These are phyloP conservation scores for Bombus polaris DNA, from an alignment of 1,140 invertebrate genomes.

Conservation along the genomic window DNA sequence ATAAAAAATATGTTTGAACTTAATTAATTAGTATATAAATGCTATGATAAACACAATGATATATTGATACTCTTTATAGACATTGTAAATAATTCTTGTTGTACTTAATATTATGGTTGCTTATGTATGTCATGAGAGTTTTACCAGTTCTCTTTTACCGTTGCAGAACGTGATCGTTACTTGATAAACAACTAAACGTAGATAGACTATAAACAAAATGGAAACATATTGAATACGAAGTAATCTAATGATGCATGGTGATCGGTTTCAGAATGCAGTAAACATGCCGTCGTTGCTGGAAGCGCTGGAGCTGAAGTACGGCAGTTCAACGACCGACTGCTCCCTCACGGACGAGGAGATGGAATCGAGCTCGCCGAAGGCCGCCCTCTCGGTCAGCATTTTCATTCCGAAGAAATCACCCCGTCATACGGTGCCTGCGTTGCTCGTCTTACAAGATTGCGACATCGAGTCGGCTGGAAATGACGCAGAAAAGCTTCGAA, in stretches of 20 bases:
- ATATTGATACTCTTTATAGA: too few relatives aligned
- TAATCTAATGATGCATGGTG: not conserved
- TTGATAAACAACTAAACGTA: not conserved
- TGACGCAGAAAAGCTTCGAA: constrained; percentile 87
- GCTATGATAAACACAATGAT: too few relatives aligned
- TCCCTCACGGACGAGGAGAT: constrained; percentile 82
- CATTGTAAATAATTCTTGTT: too few relatives aligned
- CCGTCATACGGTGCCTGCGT: constrained; percentile 89
- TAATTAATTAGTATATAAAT: too few relatives aligned
- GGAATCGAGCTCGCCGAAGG: constrained; percentile 83
- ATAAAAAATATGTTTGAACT: too few relatives aligned
- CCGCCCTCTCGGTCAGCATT: constrained; percentile 87
- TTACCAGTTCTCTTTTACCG: too few relatives aligned
- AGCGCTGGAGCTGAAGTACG: constrained; percentile 93
- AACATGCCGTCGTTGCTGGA: constrained; percentile 92
- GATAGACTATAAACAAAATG: not conserved
- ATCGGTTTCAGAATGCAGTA: constrained; percentile 77
- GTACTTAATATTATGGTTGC: too few relatives aligned
- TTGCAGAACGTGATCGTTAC: too few relatives aligned
- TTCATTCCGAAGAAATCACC: constrained; percentile 92
- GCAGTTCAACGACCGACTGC: constrained; percentile 83
- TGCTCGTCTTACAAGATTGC: constrained; percentile 94
- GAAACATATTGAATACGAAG: not conserved
- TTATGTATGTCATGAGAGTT: too few relatives aligned
- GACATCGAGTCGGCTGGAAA: constrained; percentile 94